These are phyloP conservation scores for Ctenopoma multispine DNA, from an alignment of 2,797 vertebrate genomes.

Conservation along the genomic window DNA sequence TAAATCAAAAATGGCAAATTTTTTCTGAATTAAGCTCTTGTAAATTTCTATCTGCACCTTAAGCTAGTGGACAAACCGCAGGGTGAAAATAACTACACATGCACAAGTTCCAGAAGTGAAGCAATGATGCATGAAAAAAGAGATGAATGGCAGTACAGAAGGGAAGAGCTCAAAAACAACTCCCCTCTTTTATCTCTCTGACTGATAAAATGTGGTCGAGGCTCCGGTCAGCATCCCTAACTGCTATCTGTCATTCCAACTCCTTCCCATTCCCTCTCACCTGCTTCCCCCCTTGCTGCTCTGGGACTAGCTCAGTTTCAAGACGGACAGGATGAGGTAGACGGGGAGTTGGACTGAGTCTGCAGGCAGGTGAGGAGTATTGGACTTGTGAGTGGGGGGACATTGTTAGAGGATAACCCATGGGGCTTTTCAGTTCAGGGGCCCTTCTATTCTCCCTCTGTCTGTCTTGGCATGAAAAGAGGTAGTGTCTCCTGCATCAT, in stretches of 20 bases:
- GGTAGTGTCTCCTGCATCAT: slow-evolving; percentile 74
- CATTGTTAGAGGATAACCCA: slow-evolving; percentile 69
- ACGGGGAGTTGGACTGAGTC: slow-evolving; percentile 56
- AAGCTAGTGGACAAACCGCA: slow-evolving; percentile 20
- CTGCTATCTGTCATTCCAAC: slow-evolving; percentile 69
- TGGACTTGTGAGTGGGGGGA: slow-evolving; percentile 22
- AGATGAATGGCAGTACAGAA: slow-evolving; percentile 39
- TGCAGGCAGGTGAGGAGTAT: slow-evolving; percentile 34
- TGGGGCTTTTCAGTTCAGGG: slow-evolving; percentile 65
- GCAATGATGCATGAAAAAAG: neutral
- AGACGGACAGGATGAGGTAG: slow-evolving; percentile 59
- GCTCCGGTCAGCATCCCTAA: slow-evolving; percentile 76
- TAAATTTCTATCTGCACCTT: slow-evolving; percentile 31
- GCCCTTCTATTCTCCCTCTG: slow-evolving; percentile 48
- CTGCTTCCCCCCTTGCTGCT: slow-evolving; percentile 46
- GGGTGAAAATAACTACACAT: slow-evolving; percentile 7
- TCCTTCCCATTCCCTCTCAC: slow-evolving; percentile 33
- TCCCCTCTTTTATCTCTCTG: slow-evolving; percentile 62
- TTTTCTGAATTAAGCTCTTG: slow-evolving; percentile 31
- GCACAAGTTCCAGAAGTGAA: slow-evolving; percentile 13
- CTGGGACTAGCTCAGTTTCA: slow-evolving; percentile 70
- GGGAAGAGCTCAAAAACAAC: slow-evolving; percentile 22
- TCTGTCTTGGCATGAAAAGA: slow-evolving; percentile 68
- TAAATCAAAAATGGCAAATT: slow-evolving; percentile 51
- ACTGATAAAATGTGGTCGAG: slow-evolving; percentile 70